Evolutionary conservation across 1,140 invertebrate species (phyloP).

Genomic region (Ostrea edulis): DNA sequence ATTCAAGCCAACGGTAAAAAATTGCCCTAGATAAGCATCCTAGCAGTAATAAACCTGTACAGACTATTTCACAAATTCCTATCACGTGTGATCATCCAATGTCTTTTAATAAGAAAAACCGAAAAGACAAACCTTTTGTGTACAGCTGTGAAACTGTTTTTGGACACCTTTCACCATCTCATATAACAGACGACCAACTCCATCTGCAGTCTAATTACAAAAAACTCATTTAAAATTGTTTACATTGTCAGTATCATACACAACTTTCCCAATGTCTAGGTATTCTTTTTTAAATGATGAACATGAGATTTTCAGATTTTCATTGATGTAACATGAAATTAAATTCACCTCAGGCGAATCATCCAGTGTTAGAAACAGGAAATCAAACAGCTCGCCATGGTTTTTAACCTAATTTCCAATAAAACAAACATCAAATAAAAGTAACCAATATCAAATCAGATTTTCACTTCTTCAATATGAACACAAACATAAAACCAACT

Average conservation of each 20-base stretch:
- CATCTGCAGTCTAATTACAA: slow-evolving; percentile 82
- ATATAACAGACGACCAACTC: slow-evolving; percentile 91
- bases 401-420: slow-evolving; percentile 80
- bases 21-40: too few species aligned
- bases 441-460: too few species aligned
- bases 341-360: slow-evolving; percentile 85
- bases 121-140: slow-evolving; percentile 63
- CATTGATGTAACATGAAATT: too few species aligned
- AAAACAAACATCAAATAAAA: not conserved
- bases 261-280: not conserved
- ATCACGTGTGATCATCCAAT: too few species aligned
- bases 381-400: slow-evolving; percentile 86
- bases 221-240: not conserved
- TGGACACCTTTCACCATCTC: slow-evolving; percentile 90
- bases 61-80: too few species aligned
- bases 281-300: not conserved
- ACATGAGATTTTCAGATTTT: not conserved
- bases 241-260: not conserved
- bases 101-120: not conserved
- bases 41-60: not conserved
- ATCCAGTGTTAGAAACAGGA: slow-evolving; percentile 86
- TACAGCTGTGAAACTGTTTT: slow-evolving; percentile 88
- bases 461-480: too few species aligned
- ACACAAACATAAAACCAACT: too few species aligned
- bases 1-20: too few species aligned